phyloP scores from a whole-genome alignment of 1,140 invertebrate genomes.

The Eueides isabella region DNA sequence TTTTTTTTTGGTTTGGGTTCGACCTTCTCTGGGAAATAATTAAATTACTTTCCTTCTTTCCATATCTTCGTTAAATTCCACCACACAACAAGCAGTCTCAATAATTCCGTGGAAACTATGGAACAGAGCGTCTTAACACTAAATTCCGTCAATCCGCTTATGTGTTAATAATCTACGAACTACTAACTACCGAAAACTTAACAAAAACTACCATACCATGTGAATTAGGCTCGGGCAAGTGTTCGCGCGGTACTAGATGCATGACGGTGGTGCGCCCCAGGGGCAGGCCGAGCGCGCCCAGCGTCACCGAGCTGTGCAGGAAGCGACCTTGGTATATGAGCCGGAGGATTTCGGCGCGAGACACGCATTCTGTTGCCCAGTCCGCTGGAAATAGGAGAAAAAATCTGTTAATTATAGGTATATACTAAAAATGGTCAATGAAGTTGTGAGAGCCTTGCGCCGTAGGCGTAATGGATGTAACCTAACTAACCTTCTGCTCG shows the following conservation, averaged over 20 bases:
- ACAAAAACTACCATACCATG: slow-evolving; percentile 51
- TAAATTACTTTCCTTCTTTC: too few relatives aligned
- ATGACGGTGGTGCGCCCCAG: slow-evolving; percentile 99
- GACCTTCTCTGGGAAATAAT: too few relatives aligned
- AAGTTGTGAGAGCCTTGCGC: too few relatives aligned
- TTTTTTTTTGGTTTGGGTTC: too few relatives aligned
- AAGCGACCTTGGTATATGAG: slow-evolving; percentile 99
- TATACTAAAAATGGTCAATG: neutral
- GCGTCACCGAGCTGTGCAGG: slow-evolving; percentile 99
- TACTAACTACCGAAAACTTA: neutral
- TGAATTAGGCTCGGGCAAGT: slow-evolving; percentile 97
- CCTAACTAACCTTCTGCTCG: too few relatives aligned
- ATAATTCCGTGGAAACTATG: too few relatives aligned
- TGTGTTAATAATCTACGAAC: too few relatives aligned
- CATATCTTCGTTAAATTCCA: too few relatives aligned
- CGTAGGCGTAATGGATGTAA: too few relatives aligned
- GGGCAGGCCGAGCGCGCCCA: slow-evolving; percentile 97
- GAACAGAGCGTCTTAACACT: too few relatives aligned
- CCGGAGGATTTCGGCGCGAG: slow-evolving; percentile 97
- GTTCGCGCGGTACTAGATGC: slow-evolving; percentile 99
- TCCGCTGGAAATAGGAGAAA: slow-evolving; percentile 85
- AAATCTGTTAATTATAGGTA: neutral
- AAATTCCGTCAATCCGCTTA: too few relatives aligned
- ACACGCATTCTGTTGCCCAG: slow-evolving; percentile 97
- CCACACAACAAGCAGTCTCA: neutral